These are phyloP conservation scores for Dyspetes luteomarginatus DNA, from an alignment of 2,888 invertebrate species.

Conservation along the genomic window DNA sequence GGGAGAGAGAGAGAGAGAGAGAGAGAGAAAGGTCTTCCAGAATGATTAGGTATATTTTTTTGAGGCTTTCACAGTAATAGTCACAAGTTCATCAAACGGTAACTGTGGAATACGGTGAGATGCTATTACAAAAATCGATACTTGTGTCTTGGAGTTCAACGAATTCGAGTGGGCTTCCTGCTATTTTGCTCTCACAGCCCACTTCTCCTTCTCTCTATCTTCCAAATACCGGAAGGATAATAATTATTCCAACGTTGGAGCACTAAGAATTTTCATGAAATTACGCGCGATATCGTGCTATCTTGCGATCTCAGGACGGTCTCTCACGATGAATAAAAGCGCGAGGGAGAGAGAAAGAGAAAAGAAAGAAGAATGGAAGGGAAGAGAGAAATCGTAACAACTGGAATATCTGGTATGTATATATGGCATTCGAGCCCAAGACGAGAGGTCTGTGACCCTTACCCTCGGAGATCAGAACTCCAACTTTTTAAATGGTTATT, in stretches of 20 bases:
- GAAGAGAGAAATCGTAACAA: conserved; percentile 34
- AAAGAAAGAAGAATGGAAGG: conserved; percentile 17
- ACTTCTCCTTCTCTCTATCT: conserved; percentile 4
- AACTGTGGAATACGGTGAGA: not conserved
- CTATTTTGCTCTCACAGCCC: not conserved
- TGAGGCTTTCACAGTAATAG: not conserved
- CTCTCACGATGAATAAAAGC: conserved; percentile 18
- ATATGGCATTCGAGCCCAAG: too few relatives aligned
- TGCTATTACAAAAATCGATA: conserved; percentile 49
- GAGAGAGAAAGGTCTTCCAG: conserved; percentile 5
- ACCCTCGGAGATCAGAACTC: too few relatives aligned
- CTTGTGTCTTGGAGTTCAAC: conserved; percentile 39
- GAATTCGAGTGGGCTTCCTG: conserved; percentile 39
- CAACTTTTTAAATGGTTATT: too few relatives aligned
- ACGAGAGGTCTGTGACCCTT: too few relatives aligned
- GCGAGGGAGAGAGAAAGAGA: conserved; percentile 13
- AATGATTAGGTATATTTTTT: not conserved
- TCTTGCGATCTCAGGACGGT: conserved; percentile 38
- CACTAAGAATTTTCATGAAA: conserved; percentile 73
- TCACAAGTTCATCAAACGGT: not conserved
- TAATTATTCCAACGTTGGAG: conserved; percentile 60
- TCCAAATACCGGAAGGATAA: conserved; percentile 52
- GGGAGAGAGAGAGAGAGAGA: too few relatives aligned
- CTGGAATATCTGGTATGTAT: conserved; percentile 12
- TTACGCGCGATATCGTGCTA: conserved; percentile 68